Evolutionary conservation across 1,140 invertebrate species (phyloP).

Genomic region (Drosophila novamexicana): DNA sequence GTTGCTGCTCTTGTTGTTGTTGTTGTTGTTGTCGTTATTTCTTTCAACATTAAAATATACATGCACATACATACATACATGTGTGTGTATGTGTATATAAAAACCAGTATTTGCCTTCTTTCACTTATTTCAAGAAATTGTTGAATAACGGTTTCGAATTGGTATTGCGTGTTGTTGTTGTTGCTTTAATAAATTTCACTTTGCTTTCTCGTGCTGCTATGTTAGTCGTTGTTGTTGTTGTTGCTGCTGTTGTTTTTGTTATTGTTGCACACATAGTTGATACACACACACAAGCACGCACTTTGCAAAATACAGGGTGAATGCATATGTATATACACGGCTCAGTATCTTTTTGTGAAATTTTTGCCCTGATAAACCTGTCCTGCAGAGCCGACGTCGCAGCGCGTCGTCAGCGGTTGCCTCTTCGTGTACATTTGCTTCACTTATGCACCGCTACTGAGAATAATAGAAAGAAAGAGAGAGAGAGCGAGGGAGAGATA

Average conservation of each 20-base stretch:
- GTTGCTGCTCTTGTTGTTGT: constrained; percentile 23
- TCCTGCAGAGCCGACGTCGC: constrained; percentile 30
- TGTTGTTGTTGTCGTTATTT: constrained; percentile 52
- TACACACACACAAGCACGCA: constrained; percentile 16
- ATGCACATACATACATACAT: constrained; percentile 22
- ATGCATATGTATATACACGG: constrained; percentile 2
- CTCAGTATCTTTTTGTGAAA: constrained; percentile 28
- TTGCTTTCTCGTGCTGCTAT: constrained; percentile 71
- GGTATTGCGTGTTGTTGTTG: constrained; percentile 48
- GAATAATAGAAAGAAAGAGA: not conserved
- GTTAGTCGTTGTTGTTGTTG: constrained; percentile 33
- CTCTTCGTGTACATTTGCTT: constrained; percentile 48
- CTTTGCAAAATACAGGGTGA: constrained; percentile 28
- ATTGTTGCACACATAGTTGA: constrained; percentile 33
- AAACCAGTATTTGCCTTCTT: constrained; percentile 81
- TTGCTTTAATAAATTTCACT: constrained; percentile 75
- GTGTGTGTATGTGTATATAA: constrained; percentile 34
- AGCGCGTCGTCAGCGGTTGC: constrained; percentile 15
- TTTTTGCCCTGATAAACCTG: constrained; percentile 47
- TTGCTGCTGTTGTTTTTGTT: not conserved
- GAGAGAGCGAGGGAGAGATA: constrained; percentile 13
- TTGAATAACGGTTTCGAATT: constrained; percentile 75
- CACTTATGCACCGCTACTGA: constrained; percentile 26
- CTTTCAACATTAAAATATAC: constrained; percentile 48
- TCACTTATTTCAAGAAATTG: constrained; percentile 81